Evolutionary conservation across 2,888 invertebrate genomes (phyloP).

Genomic region (Eudemis profundana): DNA sequence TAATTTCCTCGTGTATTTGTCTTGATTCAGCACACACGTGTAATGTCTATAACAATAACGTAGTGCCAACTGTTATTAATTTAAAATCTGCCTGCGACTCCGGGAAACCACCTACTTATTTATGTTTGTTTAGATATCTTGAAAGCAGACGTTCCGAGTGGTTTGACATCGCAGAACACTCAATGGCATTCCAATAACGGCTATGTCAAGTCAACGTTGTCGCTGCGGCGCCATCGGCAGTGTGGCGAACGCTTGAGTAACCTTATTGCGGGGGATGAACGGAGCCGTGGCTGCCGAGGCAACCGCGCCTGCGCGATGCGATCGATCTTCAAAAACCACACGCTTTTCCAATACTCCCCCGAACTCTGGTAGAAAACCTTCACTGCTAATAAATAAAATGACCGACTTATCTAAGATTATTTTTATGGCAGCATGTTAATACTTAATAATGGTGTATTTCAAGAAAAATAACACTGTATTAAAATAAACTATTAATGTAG

Average conservation of each 20-base stretch:
- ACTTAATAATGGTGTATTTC: too few species aligned
- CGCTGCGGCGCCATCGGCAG: background rate
- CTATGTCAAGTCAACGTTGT: background rate
- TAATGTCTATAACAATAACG: too few species aligned
- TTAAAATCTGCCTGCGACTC: too few species aligned
- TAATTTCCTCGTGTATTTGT: too few species aligned
- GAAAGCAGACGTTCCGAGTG: background rate
- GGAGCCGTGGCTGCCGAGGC: slow-evolving; percentile 43
- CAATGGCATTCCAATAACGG: background rate
- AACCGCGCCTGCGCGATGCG: slow-evolving; percentile 64
- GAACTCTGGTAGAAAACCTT: slow-evolving; percentile 9
- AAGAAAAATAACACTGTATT: too few species aligned
- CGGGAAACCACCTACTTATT: too few species aligned
- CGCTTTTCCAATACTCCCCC: slow-evolving; percentile 57
- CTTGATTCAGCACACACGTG: too few species aligned
- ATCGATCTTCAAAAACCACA: slow-evolving; percentile 70
- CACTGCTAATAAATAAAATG: background rate
- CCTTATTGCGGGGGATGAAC: slow-evolving; percentile 18
- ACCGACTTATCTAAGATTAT: too few species aligned
- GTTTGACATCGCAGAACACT: background rate
- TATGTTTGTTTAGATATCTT: too few species aligned
- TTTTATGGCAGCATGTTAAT: too few species aligned
- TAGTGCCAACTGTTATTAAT: too few species aligned
- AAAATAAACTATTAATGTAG: too few species aligned
- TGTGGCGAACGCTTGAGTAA: slow-evolving; percentile 13